Base-by-base conservation (phyloP, 2,797 vertebrate genomes). In the Lagodon rhomboides region DNA sequence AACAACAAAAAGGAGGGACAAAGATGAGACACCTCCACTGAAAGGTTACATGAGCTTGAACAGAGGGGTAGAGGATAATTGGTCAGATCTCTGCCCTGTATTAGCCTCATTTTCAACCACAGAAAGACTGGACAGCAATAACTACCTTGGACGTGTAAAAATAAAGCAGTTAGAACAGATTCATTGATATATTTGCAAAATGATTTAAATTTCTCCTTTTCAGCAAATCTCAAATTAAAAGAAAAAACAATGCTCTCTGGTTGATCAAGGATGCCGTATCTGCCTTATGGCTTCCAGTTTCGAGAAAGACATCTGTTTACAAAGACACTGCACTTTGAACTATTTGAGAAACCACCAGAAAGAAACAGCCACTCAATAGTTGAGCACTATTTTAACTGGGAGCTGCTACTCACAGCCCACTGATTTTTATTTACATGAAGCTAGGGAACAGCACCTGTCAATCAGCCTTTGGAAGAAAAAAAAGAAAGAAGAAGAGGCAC, bases 361-460 rank as follows among this genome's bases (percentile, higher is more conserved):
- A n/a, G 18, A 69, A 4, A 23, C 58, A 30, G 25, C 46, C 38
- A 50, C 38, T 66, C 20, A 64, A 13, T 15, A 53, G 56, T 78
- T 85, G 74, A 72, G 74, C 54, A 51, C 9, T 65, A 34, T 20
- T 64, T 50, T 30, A 70, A 71, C 44, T 66, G 43, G 30, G 6
- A 71, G 22, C 41, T 47, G 59, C 75, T 63, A 68, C 55, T 77
- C 68, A 63, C 68, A 75, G 38, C 41, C 68, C 69, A 79, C 41
- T 74, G 79, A 69, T 82, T 77, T 71, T 75, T 72, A 66, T 79
- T 85, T 79, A 41, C 60, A 65, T 56, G 44, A 49, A 50, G 53
- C 56, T 43, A 55, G 77, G 64, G 56, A 79, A 78, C 69, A 78
- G 55, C 66, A 82, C 67, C 78, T 79, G 74, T 80, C 87, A 90